Evolutionary conservation across 2,888 invertebrate genomes (phyloP).

Genomic region (Trachelus tabidus): DNA sequence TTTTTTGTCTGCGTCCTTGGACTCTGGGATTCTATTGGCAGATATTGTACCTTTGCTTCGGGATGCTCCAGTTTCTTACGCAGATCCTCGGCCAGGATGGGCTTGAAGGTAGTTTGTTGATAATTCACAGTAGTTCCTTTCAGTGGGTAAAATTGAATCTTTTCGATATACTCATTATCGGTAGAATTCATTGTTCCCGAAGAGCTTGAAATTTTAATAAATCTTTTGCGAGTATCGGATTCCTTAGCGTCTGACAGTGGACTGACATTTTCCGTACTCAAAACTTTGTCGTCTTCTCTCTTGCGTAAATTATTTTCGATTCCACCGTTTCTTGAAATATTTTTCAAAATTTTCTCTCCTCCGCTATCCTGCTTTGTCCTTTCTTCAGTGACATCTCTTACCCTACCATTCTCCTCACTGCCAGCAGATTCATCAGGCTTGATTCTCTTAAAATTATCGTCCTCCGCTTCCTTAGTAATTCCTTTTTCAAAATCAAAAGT

Average conservation of each 20-base stretch:
- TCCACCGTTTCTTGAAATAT: constrained; percentile 28
- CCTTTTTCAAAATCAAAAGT: background rate
- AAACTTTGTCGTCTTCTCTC: background rate
- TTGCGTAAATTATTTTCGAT: constrained; percentile 23
- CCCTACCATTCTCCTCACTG: background rate
- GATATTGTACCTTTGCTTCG: constrained; percentile 2
- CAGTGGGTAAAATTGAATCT: background rate
- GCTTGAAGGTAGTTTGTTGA: constrained; percentile 13
- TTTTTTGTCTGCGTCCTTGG: background rate
- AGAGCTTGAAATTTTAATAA: background rate
- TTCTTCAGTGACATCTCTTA: background rate
- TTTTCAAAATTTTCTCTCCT: constrained; percentile 6
- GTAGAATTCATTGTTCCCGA: background rate
- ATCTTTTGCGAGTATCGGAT: background rate
- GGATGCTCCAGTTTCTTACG: constrained; percentile 3
- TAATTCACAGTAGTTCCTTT: constrained; percentile 16
- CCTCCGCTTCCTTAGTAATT: background rate
- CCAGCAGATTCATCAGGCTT: background rate
- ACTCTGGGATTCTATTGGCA: background rate
- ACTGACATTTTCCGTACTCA: too few species aligned
- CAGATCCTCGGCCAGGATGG: constrained; percentile 7
- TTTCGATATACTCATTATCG: background rate
- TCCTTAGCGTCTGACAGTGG: too few species aligned
- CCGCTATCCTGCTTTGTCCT: background rate
- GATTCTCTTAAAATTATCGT: background rate